phyloP scores from a whole-genome alignment of 2,888 invertebrate genomes.

The Ectemnius continuus region DNA sequence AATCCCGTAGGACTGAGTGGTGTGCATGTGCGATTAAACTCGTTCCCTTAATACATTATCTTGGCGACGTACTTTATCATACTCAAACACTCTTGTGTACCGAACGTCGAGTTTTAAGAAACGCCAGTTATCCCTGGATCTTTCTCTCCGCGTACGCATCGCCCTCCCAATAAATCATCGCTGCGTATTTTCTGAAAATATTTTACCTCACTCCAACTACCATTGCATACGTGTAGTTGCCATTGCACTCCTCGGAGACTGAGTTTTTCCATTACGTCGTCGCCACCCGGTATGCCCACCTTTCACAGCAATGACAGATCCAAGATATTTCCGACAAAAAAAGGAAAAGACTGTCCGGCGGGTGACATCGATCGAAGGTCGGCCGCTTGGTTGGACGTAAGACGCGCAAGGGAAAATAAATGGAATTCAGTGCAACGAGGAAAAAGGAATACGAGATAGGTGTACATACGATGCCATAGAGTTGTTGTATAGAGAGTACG shows the following conservation, averaged over 20 bases:
- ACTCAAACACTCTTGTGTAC: slow-evolving; percentile 52
- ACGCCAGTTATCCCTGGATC: slow-evolving; percentile 6
- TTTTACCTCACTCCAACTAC: background rate
- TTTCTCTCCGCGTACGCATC: no score
- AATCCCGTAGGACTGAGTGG: background rate
- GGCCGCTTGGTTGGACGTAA: slow-evolving; percentile 3
- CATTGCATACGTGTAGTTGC: slow-evolving; percentile 17
- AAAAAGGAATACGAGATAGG: background rate
- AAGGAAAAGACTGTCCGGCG: slow-evolving; percentile 38
- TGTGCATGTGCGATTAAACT: slow-evolving; percentile 29
- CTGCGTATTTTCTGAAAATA: no score
- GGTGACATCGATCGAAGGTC: slow-evolving; percentile 43
- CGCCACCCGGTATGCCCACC: slow-evolving; percentile 15
- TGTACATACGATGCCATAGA: background rate
- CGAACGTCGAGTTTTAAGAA: slow-evolving; percentile 25
- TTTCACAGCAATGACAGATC: slow-evolving; percentile 43
- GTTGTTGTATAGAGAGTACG: background rate
- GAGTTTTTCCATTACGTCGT: no score
- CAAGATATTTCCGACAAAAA: slow-evolving; percentile 32
- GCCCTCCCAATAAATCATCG: no score
- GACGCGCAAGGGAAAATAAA: background rate
- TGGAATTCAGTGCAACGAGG: background rate
- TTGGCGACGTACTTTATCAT: slow-evolving; percentile 49
- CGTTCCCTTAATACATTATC: slow-evolving; percentile 45
- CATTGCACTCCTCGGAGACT: background rate